These are phyloP conservation scores for Eupithecia abbreviata DNA, from an alignment of 2,888 invertebrate species.

Conservation along the genomic window DNA sequence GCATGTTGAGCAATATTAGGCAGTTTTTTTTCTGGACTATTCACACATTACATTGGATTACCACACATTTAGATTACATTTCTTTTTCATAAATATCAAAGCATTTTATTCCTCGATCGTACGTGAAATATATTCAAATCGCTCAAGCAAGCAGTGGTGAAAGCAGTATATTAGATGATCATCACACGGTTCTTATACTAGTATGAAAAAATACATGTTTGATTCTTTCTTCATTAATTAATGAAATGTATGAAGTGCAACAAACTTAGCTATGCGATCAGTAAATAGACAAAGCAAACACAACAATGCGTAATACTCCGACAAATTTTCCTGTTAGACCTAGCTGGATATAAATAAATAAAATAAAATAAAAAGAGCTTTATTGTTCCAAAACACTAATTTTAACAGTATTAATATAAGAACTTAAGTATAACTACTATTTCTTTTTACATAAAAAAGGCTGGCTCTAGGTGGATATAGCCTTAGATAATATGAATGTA, in stretches of 20 bases:
- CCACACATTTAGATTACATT: not conserved
- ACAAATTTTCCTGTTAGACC: not conserved
- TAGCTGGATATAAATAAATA: too few species aligned
- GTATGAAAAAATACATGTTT: not conserved
- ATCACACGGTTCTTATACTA: conserved; percentile 10
- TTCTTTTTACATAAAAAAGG: too few species aligned
- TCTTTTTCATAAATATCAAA: not conserved
- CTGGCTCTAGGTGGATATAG: too few species aligned
- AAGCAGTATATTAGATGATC: conserved; percentile 25
- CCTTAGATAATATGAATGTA: not conserved
- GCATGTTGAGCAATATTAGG: not conserved
- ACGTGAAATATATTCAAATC: conserved; percentile 41
- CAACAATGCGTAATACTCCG: conserved; percentile 8
- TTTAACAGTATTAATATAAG: too few species aligned
- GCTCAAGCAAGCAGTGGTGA: conserved; percentile 42
- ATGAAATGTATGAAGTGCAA: conserved; percentile 10
- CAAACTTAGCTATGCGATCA: not conserved
- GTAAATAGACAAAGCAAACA: not conserved
- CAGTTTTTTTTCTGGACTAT: too few species aligned
- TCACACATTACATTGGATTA: not conserved
- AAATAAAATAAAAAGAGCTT: too few species aligned
- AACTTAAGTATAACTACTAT: too few species aligned
- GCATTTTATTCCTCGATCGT: conserved; percentile 24
- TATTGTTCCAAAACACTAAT: too few species aligned
- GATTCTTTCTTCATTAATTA: conserved; percentile 21